A percentile compares a stretch with the other conserved stretches of the same genome.
These are phyloP conservation scores for Diplogasteroides magnus DNA, from an alignment of 1,140 invertebrate genomes.

Conservation along the genomic window DNA sequence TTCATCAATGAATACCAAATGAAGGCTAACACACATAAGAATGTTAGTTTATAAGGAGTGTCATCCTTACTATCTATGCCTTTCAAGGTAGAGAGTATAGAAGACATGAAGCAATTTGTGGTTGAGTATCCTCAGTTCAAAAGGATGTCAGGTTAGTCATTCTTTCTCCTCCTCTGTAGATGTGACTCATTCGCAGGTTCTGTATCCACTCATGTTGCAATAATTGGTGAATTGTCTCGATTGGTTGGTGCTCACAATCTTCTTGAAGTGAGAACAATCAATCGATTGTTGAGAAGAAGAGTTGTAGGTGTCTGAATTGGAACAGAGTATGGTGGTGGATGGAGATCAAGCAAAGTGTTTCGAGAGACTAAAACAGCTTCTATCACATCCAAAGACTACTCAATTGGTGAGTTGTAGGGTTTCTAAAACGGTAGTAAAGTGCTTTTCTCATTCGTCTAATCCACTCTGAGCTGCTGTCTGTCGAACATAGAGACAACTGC, in stretches of 20 bases:
- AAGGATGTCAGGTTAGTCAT: constrained; percentile 85
- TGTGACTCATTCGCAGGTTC: constrained; percentile 66
- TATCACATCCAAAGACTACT: constrained; percentile 46
- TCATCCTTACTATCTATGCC: background rate
- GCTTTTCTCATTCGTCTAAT: too few species aligned
- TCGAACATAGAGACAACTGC: too few species aligned
- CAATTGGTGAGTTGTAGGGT: constrained; percentile 37
- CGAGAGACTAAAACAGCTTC: constrained; percentile 36
- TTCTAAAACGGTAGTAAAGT: too few species aligned
- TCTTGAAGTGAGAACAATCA: constrained; percentile 83
- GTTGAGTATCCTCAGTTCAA: constrained; percentile 97
- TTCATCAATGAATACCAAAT: constrained; percentile 96
- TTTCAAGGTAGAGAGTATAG: constrained; percentile 78
- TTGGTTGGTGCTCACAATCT: constrained; percentile 73
- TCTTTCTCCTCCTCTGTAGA: background rate
- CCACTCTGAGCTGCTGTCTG: too few species aligned
- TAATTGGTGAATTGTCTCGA: constrained; percentile 86
- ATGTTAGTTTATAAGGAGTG: constrained; percentile 56
- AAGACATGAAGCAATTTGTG: constrained; percentile 97
- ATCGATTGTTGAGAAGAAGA: too few species aligned
- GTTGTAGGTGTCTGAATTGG: constrained; percentile 78
- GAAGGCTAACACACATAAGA: constrained; percentile 84
- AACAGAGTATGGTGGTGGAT: constrained; percentile 86
- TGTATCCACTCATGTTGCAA: constrained; percentile 90
- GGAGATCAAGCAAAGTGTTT: constrained; percentile 82